Base-by-base conservation (phyloP, 2,113 vertebrate genomes). In the Alosa alosa region DNA sequence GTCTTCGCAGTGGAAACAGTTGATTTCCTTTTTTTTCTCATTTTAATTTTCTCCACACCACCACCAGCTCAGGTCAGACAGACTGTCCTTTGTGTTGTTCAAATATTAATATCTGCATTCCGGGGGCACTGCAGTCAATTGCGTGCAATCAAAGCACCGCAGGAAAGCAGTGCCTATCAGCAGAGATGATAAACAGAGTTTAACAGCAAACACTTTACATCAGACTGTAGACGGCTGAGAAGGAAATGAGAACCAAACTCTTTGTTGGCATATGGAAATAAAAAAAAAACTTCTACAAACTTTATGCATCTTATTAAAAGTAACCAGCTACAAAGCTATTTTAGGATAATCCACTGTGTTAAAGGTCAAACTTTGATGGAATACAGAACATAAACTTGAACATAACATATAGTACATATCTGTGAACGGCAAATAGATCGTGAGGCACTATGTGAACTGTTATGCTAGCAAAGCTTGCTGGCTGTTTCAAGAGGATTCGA, bases 31-130 rank as follows among this genome's bases (percentile, higher is more conserved):
- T 94, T 93, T 72, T 36, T 31, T 31, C 64, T 31, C 64, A 72
- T 72, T 72, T 72, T 93, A 93, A 95, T 96, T 96, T 95, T 92
- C 94, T 91, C 81, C 91, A 90, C 87, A 68, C 90, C 82, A 82
- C 64, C 7, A 36, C 25, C 72, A 9, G 55, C 45, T n/a, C 11
- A 82, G 92, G 91, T 92, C 89, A 91, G 89, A 89, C 86, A 88
- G 91, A 93, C 47, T 94, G 94, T 92, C 90, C 89, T 94, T 92
- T 87, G 83, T 88, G 91, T 93, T 94, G 91, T 93, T 95, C 95
- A 96, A 95, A 97, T 96, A 96, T 97, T 96, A 95, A 94, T 95
- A 92, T 94, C 91, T 94, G 94, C 92, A 91, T 94, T 90, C 93
- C 88, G 92, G 88, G 90, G 93, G 89, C 83, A 57, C 88, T 88